Evolutionary conservation across 2,888 invertebrate genomes (phyloP), one percentile per base, ranked within the genome.

Genomic region (Eulithis prunata): DNA sequence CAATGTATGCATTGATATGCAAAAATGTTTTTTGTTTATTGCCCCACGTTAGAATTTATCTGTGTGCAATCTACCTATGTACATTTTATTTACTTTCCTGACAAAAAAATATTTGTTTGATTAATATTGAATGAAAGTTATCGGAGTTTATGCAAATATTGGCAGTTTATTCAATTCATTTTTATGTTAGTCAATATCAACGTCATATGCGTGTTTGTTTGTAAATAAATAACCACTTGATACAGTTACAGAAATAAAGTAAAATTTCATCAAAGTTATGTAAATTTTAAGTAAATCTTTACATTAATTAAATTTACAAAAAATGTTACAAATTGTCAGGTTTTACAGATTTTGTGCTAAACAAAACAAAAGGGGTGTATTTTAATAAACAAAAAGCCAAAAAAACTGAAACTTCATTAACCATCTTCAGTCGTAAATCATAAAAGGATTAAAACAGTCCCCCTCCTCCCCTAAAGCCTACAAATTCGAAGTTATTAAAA

Each of bases 401-500:
- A 74, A 77, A 82, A 75, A 38, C 62, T 68, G 66, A 81, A 85
- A 78, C 79, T 85, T 84, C 78, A 85, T 83, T 82, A 83, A 77
- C 79, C 78, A 73, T 59, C 79, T 78, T 49, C 78, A 77, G 75
- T 79, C 77, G 84, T 91, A 90, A 92, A 91, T 91, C 90, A 90
- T 81, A 83, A 82, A 88, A 86, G 89, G 88, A 87, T 89, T 89
- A 88, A 60, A 59, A 64, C 45, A 64, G 36, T 2, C 36, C 10
- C 49, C 55, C 57, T 12, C 13, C 28, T 14, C 4, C 49, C 57
- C 54, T 56, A 43, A 75, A 75, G 75, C 82, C 85, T 88, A 88
- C 89, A 84, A 92, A 91, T 90, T 90, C 86, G 90, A 83, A 82
- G 87, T 91, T 90, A 91, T 92, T 91, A 92, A 91, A 92, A 91